phyloP scores from a whole-genome alignment of 2,797 vertebrate genomes.

The Amazona finschi region DNA sequence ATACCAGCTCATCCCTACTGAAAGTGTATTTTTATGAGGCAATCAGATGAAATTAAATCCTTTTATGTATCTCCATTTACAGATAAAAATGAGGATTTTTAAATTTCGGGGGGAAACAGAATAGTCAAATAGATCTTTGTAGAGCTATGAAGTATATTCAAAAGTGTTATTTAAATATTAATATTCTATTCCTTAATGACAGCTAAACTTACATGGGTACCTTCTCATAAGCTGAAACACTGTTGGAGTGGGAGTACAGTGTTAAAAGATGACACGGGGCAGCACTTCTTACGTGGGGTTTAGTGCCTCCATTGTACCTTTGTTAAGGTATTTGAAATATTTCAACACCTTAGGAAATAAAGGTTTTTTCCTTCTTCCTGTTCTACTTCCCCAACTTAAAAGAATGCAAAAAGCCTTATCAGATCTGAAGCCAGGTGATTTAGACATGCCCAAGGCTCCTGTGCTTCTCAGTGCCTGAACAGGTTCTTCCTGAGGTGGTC shows the following conservation, averaged over 20 bases:
- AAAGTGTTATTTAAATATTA: neutral
- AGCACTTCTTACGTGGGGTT: neutral
- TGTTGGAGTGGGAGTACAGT: neutral
- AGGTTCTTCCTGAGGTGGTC: neutral
- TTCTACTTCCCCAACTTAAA: neutral
- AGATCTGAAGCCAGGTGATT: neutral
- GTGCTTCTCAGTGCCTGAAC: neutral
- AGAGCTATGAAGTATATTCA: neutral
- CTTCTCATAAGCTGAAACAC: neutral
- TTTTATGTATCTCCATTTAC: neutral
- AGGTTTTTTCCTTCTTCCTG: neutral
- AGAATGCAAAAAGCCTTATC: neutral
- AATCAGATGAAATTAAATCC: neutral
- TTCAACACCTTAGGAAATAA: neutral
- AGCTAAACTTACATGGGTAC: neutral
- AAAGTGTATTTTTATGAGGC: neutral
- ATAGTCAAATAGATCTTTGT: neutral
- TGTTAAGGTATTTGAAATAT: neutral
- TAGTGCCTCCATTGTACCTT: neutral
- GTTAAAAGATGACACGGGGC: neutral
- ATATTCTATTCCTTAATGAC: neutral
- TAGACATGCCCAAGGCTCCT: neutral
- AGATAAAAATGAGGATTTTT: neutral
- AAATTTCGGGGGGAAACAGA: neutral
- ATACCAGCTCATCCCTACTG: neutral